phyloP scores from a whole-genome alignment of 64 coral and sea anemone species.

The Anthopleura sola region DNA sequence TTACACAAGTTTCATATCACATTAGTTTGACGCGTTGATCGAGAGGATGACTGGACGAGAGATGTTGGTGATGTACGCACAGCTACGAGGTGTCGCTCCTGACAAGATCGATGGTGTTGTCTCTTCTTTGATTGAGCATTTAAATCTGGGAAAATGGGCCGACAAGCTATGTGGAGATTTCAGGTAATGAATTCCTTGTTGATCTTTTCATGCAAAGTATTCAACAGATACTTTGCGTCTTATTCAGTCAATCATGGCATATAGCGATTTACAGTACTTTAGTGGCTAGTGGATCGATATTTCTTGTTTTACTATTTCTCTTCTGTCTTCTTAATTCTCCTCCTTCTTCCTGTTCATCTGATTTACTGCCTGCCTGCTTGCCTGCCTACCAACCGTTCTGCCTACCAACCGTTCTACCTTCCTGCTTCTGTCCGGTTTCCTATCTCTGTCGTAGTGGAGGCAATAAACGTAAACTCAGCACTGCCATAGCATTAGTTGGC shows the following conservation, averaged over 20 bases:
- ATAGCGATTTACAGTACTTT: no score
- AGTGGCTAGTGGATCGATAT: no score
- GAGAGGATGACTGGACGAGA: slow-evolving; percentile 88
- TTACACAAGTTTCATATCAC: background rate
- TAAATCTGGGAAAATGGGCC: slow-evolving; percentile 89
- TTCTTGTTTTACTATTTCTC: no score
- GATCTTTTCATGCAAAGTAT: no score
- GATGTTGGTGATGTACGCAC: slow-evolving; percentile 92
- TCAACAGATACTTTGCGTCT: no score
- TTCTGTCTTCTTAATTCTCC: no score
- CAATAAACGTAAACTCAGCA: slow-evolving; percentile 95
- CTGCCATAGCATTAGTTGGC: slow-evolving; percentile 95
- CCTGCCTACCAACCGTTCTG: no score
- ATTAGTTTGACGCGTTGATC: slow-evolving; percentile 89
- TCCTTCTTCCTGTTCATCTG: background rate
- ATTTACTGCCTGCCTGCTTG: no score
- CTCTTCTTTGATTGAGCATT: slow-evolving; percentile 61
- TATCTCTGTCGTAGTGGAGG: slow-evolving; percentile 62
- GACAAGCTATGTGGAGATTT: slow-evolving; percentile 95
- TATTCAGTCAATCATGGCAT: no score
- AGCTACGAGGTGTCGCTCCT: slow-evolving; percentile 55
- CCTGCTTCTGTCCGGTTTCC: no score
- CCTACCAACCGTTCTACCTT: background rate
- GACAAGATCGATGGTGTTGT: slow-evolving; percentile 70
- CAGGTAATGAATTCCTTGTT: slow-evolving; percentile 43